Conservation (phyloP, 1,140 invertebrate genomes). For the Caerostris extrusa region DNA sequence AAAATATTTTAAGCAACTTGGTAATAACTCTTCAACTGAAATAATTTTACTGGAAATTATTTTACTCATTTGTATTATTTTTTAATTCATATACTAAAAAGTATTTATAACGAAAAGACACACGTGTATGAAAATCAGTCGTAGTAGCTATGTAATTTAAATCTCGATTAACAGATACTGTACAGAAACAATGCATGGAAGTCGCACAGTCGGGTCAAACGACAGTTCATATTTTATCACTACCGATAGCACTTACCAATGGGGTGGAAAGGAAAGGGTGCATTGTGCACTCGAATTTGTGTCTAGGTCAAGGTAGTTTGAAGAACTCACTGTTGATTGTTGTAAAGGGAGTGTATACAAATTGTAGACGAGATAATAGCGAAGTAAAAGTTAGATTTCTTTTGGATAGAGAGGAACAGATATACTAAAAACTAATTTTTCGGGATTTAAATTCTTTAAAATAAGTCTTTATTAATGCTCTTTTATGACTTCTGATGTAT, state of each 20-base stretch:
- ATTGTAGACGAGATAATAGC: not conserved
- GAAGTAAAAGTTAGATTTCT: too few species aligned
- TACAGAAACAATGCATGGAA: not conserved
- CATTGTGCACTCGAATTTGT: conserved; percentile 29
- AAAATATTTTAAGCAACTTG: too few species aligned
- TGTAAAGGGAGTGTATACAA: not conserved
- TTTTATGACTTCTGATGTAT: too few species aligned
- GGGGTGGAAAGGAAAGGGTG: not conserved
- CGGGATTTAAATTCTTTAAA: too few species aligned
- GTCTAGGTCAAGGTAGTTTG: conserved; percentile 67
- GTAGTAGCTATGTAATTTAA: not conserved
- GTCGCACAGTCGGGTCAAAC: not conserved
- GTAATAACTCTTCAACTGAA: too few species aligned
- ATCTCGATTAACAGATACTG: not conserved
- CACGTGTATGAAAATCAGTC: not conserved
- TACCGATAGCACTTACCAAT: not conserved
- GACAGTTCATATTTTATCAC: not conserved
- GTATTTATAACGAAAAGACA: not conserved
- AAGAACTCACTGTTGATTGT: not conserved
- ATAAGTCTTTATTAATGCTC: too few species aligned
- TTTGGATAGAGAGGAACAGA: too few species aligned
- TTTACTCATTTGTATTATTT: not conserved
- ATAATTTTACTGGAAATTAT: too few species aligned
- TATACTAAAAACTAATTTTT: too few species aligned
- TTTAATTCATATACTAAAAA: not conserved